Evolutionary conservation across 1,140 invertebrate genomes (phyloP).

Genomic region (Heliothis subflexa): DNA sequence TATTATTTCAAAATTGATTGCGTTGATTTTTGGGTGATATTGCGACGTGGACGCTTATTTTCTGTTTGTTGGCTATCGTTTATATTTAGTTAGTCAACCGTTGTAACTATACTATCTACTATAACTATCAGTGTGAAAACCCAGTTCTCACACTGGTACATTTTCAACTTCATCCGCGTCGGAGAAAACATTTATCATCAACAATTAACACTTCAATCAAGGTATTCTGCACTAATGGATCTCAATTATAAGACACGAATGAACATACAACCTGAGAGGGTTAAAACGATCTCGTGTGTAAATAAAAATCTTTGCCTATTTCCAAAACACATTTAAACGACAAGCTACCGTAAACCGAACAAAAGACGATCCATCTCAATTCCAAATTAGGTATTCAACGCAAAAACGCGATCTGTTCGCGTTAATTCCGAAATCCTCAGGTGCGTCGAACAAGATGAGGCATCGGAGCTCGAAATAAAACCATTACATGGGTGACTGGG

Average conservation of each 20-base stretch:
- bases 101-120: no score
- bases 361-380: conserved; percentile 36
- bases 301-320: background rate
- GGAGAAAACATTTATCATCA: no score
- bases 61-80: background rate
- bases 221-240: no score
- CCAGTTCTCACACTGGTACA: no score
- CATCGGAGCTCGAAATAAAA: conserved; percentile 15
- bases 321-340: background rate
- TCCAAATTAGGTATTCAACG: conserved; percentile 39
- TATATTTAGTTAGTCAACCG: no score
- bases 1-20: conserved; percentile 28
- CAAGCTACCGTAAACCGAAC: background rate
- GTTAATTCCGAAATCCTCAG: conserved; percentile 41
- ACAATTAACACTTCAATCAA: no score
- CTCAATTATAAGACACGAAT: background rate
- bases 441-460: conserved; percentile 31
- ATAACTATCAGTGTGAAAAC: no score
- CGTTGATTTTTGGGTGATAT: conserved; percentile 2
- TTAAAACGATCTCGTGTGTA: background rate
- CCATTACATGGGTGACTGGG: conserved; percentile 30
- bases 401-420: conserved; percentile 34
- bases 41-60: background rate
- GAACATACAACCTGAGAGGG: background rate
- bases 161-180: no score